Percentiles rank a stretch among this genome's conserved stretches.
phyloP scores from a whole-genome alignment of 2,797 vertebrate genomes.

The Pagetopsis macropterus region DNA sequence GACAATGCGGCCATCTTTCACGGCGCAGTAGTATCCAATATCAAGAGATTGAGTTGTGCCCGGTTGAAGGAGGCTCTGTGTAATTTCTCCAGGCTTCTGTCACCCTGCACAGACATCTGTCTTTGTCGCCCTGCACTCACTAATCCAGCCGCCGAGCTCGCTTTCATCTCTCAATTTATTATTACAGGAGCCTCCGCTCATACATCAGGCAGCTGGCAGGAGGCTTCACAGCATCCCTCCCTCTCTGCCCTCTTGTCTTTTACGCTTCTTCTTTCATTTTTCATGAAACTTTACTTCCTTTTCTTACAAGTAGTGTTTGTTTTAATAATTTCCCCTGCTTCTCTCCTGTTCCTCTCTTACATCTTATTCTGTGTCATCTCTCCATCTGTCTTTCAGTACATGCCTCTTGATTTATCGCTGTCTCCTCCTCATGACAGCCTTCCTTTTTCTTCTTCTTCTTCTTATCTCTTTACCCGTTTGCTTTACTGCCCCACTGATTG shows the following conservation, averaged over 20 bases:
- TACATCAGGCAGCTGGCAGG: slow-evolving; percentile 63
- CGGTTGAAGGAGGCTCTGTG: slow-evolving; percentile 28
- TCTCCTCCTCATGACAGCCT: too few species aligned
- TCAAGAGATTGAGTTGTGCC: slow-evolving; percentile 12
- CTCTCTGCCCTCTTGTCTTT: neutral
- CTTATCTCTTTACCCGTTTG: neutral
- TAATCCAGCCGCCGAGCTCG: slow-evolving; percentile 44
- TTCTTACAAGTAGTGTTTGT: neutral
- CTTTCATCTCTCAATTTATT: slow-evolving; percentile 59
- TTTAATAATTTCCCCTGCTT: neutral
- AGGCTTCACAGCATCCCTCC: slow-evolving; percentile 14
- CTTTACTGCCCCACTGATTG: neutral
- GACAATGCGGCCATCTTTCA: too few species aligned
- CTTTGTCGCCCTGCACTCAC: slow-evolving; percentile 55
- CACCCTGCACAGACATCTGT: slow-evolving; percentile 49
- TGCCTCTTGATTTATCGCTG: neutral
- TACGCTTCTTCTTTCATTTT: neutral
- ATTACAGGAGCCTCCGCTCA: slow-evolving; percentile 38
- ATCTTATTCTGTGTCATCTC: too few species aligned
- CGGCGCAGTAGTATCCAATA: too few species aligned
- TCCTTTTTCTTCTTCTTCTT: too few species aligned
- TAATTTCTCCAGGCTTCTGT: slow-evolving; percentile 49
- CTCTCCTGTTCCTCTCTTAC: neutral
- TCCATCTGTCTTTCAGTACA: neutral
- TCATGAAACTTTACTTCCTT: neutral